Evolutionary conservation across 2,888 invertebrate genomes (phyloP).

Genomic region (Lomographa bimaculata): DNA sequence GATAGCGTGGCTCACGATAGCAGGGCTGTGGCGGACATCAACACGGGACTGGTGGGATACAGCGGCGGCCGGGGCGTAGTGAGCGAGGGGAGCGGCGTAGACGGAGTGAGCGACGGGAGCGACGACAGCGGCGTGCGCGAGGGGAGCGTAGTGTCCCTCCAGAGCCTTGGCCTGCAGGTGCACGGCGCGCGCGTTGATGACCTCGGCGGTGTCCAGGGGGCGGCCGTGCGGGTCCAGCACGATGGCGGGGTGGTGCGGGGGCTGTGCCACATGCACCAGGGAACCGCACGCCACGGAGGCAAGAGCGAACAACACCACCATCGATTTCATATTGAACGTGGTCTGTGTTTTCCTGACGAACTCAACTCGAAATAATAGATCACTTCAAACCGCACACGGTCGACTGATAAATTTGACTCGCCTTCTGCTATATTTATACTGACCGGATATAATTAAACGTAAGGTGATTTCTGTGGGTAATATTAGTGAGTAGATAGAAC

Average conservation of each 20-base stretch:
- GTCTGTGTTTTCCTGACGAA: constrained; percentile 48
- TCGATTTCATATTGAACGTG: constrained; percentile 61
- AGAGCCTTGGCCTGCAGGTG: constrained; percentile 77
- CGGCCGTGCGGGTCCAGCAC: constrained; percentile 76
- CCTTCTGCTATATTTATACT: constrained; percentile 68
- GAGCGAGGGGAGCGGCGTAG: constrained; percentile 37
- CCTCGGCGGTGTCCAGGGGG: constrained; percentile 77
- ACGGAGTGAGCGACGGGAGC: constrained; percentile 47
- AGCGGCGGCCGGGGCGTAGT: constrained; percentile 41
- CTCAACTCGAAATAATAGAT: constrained; percentile 61
- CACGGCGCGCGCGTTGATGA: constrained; percentile 72
- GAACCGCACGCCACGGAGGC: constrained; percentile 83
- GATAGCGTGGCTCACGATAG: constrained; percentile 32
- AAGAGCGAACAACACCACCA: constrained; percentile 86
- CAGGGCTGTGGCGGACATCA: constrained; percentile 48
- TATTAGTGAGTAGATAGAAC: constrained; percentile 59
- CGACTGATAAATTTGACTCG: constrained; percentile 60
- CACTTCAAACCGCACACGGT: constrained; percentile 64
- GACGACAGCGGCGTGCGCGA: constrained; percentile 49
- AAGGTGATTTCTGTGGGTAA: constrained; percentile 47
- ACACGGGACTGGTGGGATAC: constrained; percentile 61
- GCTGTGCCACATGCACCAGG: constrained; percentile 70
- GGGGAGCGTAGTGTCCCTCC: constrained; percentile 53
- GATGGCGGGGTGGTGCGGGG: constrained; percentile 69
- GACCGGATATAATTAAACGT: constrained; percentile 74